Percentiles rank a stretch among this genome's conserved stretches.
phyloP scores from a whole-genome alignment of 2,797 vertebrate genomes.

The Urophycis tenuis region DNA sequence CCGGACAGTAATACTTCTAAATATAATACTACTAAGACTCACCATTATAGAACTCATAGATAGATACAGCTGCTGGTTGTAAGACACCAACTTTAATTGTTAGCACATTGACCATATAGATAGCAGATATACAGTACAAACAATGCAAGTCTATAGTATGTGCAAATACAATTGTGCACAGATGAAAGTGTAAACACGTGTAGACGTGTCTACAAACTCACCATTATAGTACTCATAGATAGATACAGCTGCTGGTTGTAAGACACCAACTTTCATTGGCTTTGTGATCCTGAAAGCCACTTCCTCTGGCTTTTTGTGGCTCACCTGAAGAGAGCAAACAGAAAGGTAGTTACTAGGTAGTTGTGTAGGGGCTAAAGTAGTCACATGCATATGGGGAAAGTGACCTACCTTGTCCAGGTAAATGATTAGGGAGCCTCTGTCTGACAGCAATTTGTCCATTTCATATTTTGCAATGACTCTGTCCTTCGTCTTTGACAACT shows the following conservation, averaged over 20 bases:
- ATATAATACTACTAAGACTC: slow-evolving; percentile 23
- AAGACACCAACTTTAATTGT: slow-evolving; percentile 52
- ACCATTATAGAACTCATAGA: slow-evolving; percentile 74
- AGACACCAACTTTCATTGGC: too few species aligned
- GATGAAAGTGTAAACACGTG: too few species aligned
- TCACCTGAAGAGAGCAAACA: slow-evolving; percentile 39
- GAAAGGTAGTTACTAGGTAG: neutral
- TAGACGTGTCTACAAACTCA: too few species aligned
- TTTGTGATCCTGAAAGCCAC: slow-evolving; percentile 51
- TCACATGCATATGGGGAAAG: neutral
- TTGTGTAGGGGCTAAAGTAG: neutral
- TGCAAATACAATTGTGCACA: too few species aligned
- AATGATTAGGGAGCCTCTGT: slow-evolving; percentile 76
- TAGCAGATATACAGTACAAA: too few species aligned
- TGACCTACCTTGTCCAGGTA: slow-evolving; percentile 76
- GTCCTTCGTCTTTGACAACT: slow-evolving; percentile 68
- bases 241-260: too few species aligned
- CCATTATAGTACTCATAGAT: too few species aligned
- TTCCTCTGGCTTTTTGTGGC: slow-evolving; percentile 44
- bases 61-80: slow-evolving; percentile 69
- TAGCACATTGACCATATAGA: too few species aligned
- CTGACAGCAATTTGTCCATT: slow-evolving; percentile 58
- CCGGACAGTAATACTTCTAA: neutral
- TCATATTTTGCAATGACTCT: slow-evolving; percentile 74
- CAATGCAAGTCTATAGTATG: too few species aligned